A percentile compares a stretch with the other conserved stretches of the same genome.
Conservation (phyloP, 2,113 vertebrate species). For the Microcebus murinus region DNA sequence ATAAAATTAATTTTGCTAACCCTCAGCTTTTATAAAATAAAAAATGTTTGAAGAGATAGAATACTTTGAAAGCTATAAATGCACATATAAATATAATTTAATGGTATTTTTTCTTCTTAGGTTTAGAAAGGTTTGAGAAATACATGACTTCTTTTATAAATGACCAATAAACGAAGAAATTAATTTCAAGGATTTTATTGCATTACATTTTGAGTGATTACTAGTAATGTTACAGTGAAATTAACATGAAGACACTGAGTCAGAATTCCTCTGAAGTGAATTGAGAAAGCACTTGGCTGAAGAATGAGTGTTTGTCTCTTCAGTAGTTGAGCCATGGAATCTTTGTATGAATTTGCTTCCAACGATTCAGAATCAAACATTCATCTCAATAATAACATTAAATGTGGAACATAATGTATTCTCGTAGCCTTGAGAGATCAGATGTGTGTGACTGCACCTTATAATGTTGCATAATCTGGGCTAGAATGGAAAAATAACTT, state of each 20-base stretch:
- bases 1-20: background rate
- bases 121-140: slow-evolving; percentile 10
- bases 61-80: background rate
- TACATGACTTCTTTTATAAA: background rate
- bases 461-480: background rate
- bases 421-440: background rate
- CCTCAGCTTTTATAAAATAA: background rate
- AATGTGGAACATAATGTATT: background rate
- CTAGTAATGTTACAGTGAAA: background rate
- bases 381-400: slow-evolving; percentile 46
- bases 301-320: slow-evolving; percentile 30
- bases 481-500: background rate
- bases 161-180: background rate
- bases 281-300: slow-evolving; percentile 38
- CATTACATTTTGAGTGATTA: background rate
- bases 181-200: background rate
- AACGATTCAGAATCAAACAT: slow-evolving; percentile 55
- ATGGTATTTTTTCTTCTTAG: background rate
- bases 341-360: slow-evolving; percentile 13
- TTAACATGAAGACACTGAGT: slow-evolving; percentile 47
- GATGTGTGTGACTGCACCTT: background rate
- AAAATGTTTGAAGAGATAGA: background rate
- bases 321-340: slow-evolving; percentile 47
- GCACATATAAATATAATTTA: background rate
- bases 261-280: slow-evolving; percentile 33